These are phyloP conservation scores for Pandemis cinnamomeana DNA, from an alignment of 2,888 invertebrate species.

Conservation along the genomic window DNA sequence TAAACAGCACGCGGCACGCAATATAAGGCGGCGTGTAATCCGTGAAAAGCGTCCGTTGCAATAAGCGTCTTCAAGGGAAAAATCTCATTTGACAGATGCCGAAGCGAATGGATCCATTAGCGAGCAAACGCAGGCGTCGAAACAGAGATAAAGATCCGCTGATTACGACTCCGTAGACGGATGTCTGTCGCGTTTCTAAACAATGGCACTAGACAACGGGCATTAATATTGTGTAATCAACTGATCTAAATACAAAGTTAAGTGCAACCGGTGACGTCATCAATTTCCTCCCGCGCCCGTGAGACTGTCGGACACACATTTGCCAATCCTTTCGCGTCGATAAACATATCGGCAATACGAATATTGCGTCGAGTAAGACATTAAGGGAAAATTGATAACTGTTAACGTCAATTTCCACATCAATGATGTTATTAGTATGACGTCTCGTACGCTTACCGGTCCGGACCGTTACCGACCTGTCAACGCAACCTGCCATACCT, in stretches of 20 bases:
- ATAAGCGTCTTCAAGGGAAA: constrained; percentile 7
- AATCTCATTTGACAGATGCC: constrained; percentile 7
- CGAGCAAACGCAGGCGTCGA: constrained; percentile 10
- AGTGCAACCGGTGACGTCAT: constrained; percentile 33
- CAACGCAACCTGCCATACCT: not conserved
- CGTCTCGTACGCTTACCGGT: not conserved
- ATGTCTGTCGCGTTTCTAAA: constrained; percentile 48
- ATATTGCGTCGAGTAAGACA: not conserved
- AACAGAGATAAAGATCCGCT: constrained; percentile 44
- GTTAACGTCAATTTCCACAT: not conserved
- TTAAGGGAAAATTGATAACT: not conserved
- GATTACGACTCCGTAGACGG: constrained; percentile 59
- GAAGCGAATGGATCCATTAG: constrained; percentile 25
- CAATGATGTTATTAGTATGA: not conserved
- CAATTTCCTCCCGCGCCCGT: not conserved
- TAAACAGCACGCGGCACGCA: not conserved
- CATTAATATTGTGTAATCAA: not conserved
- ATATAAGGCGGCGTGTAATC: not conserved
- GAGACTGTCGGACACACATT: constrained; percentile 8
- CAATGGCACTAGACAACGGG: not conserved
- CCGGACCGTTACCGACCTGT: not conserved
- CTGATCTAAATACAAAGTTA: constrained; percentile 16
- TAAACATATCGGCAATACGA: constrained; percentile 8
- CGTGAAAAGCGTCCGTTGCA: not conserved
- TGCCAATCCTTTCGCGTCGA: constrained; percentile 8